A percentile compares a stretch with the other conserved stretches of the same genome.
phyloP scores from a whole-genome alignment of 1,140 invertebrate species.

The Anoplophora glabripennis region DNA sequence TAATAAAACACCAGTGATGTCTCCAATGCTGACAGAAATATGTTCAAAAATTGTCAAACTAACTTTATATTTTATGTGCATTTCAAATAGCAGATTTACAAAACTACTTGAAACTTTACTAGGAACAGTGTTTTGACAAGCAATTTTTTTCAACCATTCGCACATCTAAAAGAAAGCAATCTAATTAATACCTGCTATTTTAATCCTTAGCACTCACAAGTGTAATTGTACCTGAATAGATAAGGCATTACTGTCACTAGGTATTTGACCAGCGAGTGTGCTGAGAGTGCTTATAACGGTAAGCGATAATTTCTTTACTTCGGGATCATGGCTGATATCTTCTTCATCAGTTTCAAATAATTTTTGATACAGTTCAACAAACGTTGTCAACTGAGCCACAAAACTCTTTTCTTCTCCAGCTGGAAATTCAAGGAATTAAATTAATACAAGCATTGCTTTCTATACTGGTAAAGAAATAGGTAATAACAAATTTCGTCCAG shows the following conservation, averaged over 20 bases:
- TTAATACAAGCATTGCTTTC: too few relatives aligned
- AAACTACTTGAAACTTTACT: slow-evolving; percentile 31
- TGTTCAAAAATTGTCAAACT: slow-evolving; percentile 45
- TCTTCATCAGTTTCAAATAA: slow-evolving; percentile 44
- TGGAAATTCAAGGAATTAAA: too few relatives aligned
- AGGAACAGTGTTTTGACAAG: slow-evolving; percentile 38
- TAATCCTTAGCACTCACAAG: too few relatives aligned
- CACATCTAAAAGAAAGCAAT: slow-evolving; percentile 43
- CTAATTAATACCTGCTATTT: too few relatives aligned
- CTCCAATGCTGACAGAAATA: slow-evolving; percentile 46
- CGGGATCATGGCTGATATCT: slow-evolving; percentile 34
- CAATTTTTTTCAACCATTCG: slow-evolving; percentile 48
- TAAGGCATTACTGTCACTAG: slow-evolving; percentile 37
- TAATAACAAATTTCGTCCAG: too few relatives aligned
- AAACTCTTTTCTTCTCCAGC: slow-evolving; percentile 22
- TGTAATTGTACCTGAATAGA: slow-evolving; percentile 35
- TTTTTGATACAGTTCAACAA: slow-evolving; percentile 40
- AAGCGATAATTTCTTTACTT: slow-evolving; percentile 46
- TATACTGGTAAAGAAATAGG: too few relatives aligned
- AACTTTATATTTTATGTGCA: slow-evolving; percentile 35
- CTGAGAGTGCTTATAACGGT: slow-evolving; percentile 49
- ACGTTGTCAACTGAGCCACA: slow-evolving; percentile 22
- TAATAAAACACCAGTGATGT: slow-evolving; percentile 46
- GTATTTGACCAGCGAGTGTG: slow-evolving; percentile 47
- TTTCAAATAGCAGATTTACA: slow-evolving; percentile 35